Percentiles rank a stretch among this genome's conserved stretches.
These are phyloP conservation scores for Chorisops tibialis DNA, from an alignment of 2,888 invertebrate genomes.

Conservation along the genomic window DNA sequence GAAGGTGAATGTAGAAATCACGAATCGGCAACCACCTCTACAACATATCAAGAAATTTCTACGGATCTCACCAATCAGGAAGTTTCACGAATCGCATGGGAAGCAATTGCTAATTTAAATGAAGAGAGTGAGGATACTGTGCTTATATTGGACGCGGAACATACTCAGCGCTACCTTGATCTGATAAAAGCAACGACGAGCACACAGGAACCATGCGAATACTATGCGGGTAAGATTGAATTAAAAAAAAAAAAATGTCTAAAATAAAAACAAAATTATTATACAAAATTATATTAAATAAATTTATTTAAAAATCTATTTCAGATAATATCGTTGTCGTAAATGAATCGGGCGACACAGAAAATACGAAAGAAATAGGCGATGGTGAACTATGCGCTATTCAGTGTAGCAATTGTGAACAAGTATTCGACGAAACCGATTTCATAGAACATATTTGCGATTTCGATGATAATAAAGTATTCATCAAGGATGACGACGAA, in stretches of 20 bases:
- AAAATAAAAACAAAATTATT: neutral
- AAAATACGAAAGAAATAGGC: neutral
- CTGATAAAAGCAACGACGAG: slow-evolving; percentile 9
- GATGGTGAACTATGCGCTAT: slow-evolving; percentile 29
- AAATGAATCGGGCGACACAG: neutral
- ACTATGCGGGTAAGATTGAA: slow-evolving; percentile 21
- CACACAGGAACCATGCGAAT: slow-evolving; percentile 9
- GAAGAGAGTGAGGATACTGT: neutral
- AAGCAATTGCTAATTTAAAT: slow-evolving; percentile 2
- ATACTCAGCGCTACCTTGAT: slow-evolving; percentile 22
- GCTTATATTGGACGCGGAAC: slow-evolving; percentile 11
- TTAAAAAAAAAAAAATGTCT: neutral
- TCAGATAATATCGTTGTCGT: slow-evolving; percentile 20
- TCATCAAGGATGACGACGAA: slow-evolving; percentile 31
- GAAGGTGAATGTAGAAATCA: no score
- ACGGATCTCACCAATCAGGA: slow-evolving; percentile 3
- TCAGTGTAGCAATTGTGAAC: slow-evolving; percentile 45
- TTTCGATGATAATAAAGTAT: slow-evolving; percentile 39
- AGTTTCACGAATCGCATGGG: slow-evolving; percentile 6
- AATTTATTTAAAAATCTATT: neutral
- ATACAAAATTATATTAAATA: neutral
- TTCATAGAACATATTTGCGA: slow-evolving; percentile 44
- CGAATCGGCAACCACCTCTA: neutral
- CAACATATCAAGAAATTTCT: slow-evolving; percentile 23
- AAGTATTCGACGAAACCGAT: slow-evolving; percentile 38